Evolutionary conservation across 1,140 invertebrate species (phyloP).

Genomic region (Calycopis cecrops): DNA sequence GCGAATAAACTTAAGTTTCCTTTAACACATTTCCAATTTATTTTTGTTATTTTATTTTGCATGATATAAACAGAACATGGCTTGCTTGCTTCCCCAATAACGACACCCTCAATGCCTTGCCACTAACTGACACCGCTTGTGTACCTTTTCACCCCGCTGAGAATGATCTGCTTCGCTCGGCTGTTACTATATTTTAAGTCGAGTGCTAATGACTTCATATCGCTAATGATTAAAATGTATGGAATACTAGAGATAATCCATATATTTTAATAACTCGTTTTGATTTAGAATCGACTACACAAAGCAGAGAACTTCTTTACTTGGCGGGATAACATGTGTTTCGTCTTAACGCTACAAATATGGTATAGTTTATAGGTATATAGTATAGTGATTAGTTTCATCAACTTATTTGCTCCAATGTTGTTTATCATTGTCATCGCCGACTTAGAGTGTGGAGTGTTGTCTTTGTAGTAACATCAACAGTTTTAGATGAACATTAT

Average conservation of each 20-base stretch:
- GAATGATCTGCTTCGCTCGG: slow-evolving; percentile 71
- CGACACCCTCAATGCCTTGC: slow-evolving; percentile 64
- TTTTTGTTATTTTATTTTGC: slow-evolving; percentile 18
- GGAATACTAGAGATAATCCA: too few species aligned
- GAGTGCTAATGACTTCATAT: too few species aligned
- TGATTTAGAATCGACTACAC: too few species aligned
- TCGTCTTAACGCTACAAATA: not conserved
- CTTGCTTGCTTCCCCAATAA: slow-evolving; percentile 58
- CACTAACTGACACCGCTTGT: slow-evolving; percentile 72
- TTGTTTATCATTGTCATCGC: slow-evolving; percentile 24
- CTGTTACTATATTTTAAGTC: slow-evolving; percentile 18
- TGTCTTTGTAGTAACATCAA: slow-evolving; percentile 12
- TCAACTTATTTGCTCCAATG: slow-evolving; percentile 62
- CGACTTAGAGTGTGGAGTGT: slow-evolving; percentile 20
- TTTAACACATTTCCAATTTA: not conserved
- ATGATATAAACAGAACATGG: slow-evolving; percentile 28
- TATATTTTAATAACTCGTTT: too few species aligned
- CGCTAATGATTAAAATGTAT: too few species aligned
- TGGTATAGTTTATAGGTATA: slow-evolving; percentile 17
- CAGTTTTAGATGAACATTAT: not conserved
- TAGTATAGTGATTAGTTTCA: slow-evolving; percentile 30
- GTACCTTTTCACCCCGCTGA: slow-evolving; percentile 65
- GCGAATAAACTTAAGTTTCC: not conserved
- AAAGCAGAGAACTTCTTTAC: slow-evolving; percentile 19
- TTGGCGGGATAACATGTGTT: slow-evolving; percentile 48